Conservation (phyloP, 2,797 vertebrate genomes). For the Phoebastria nigripes region DNA sequence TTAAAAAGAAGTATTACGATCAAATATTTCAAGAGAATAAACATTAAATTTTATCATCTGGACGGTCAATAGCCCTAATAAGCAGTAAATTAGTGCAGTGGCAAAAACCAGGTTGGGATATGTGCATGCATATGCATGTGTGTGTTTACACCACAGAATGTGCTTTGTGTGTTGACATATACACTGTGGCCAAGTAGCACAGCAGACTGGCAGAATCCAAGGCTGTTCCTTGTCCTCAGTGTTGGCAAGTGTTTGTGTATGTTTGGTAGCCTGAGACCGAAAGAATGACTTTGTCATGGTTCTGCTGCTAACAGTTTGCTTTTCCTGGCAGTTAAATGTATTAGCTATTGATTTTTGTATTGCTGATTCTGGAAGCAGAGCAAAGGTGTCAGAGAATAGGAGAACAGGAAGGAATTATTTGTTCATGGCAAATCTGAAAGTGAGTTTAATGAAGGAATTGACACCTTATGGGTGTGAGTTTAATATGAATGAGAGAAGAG, state of each 20-base stretch:
- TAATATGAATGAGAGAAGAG: not conserved
- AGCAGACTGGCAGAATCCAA: not conserved
- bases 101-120: not conserved
- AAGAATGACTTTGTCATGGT: not conserved
- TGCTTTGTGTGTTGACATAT: not conserved
- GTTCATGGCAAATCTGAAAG: not conserved
- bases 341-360: not conserved
- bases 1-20: not conserved
- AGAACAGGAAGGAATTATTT: not conserved
- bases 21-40: not conserved
- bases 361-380: not conserved
- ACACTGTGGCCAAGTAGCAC: not conserved
- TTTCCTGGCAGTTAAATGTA: not conserved
- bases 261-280: not conserved
- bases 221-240: not conserved
- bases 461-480: not conserved
- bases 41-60: not conserved
- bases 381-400: not conserved
- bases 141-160: not conserved
- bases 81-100: not conserved
- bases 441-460: not conserved
- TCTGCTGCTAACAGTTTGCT: not conserved
- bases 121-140: accelerated
- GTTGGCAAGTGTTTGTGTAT: not conserved
- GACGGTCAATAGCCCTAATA: not conserved